Percentiles rank a stretch among this genome's conserved stretches.
Evolutionary conservation across 2,797 vertebrate genomes (phyloP).

Genomic region (Propithecus deckenii): DNA sequence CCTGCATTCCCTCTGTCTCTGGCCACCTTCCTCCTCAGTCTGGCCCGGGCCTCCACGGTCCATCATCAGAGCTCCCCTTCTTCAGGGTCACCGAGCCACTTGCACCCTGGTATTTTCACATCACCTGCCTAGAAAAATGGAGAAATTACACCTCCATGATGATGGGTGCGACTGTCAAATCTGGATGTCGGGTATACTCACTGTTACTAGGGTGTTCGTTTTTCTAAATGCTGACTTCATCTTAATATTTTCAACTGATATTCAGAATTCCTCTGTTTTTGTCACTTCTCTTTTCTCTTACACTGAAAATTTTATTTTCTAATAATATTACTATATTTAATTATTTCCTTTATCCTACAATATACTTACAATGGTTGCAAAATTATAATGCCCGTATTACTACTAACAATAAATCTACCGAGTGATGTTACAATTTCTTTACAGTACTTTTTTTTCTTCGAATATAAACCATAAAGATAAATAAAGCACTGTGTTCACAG

Average conservation of each 20-base stretch:
- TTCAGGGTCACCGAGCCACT: not conserved
- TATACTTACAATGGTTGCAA: not conserved
- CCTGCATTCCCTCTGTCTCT: not conserved
- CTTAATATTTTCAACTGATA: not conserved
- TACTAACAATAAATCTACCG: not conserved
- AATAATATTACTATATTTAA: not conserved
- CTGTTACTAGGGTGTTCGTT: not conserved
- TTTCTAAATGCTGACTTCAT: not conserved
- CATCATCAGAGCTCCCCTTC: not conserved
- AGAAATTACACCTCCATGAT: not conserved
- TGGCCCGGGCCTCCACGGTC: not conserved
- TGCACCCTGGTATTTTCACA: not conserved
- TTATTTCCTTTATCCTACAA: not conserved
- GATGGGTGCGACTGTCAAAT: not conserved
- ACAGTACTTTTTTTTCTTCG: not conserved
- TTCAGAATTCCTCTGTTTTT: not conserved
- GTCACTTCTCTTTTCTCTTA: not conserved
- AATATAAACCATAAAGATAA: not conserved
- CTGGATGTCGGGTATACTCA: not conserved
- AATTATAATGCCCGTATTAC: not conserved
- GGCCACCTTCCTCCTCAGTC: not conserved
- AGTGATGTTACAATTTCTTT: not conserved
- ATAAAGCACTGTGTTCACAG: not conserved
- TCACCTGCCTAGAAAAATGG: not conserved
- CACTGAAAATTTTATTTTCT: not conserved